Evolutionary conservation across 1,140 invertebrate species (phyloP).

Genomic region (Macrobrachium nipponense): DNA sequence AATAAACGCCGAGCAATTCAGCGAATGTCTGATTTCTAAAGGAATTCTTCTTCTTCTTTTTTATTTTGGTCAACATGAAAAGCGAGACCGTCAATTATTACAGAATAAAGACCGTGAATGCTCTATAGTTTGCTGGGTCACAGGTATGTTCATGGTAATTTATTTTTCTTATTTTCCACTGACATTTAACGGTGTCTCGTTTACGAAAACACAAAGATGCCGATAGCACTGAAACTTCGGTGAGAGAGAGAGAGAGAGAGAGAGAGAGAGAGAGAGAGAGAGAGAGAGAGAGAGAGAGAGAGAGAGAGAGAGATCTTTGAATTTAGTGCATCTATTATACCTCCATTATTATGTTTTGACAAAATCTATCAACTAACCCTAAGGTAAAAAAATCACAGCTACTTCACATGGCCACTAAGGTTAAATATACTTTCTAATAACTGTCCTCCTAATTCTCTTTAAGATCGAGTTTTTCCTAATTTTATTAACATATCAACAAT

Average conservation of each 20-base stretch:
- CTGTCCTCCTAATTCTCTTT: neutral
- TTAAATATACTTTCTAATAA: neutral
- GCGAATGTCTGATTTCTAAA: too few relatives aligned
- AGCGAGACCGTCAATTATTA: neutral
- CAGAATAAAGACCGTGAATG: neutral
- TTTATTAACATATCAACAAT: neutral
- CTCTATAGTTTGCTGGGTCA: neutral
- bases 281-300: constrained; percentile 3
- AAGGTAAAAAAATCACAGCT: too few relatives aligned
- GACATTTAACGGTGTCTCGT: too few relatives aligned
- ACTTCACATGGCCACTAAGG: neutral
- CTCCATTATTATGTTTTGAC: neutral
- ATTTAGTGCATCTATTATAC: neutral
- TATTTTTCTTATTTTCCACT: too few relatives aligned
- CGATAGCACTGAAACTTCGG: neutral
- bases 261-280: constrained; percentile 26
- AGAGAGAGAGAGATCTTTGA: neutral
- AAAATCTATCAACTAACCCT: too few relatives aligned
- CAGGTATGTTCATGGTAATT: too few relatives aligned
- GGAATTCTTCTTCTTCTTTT: neutral
- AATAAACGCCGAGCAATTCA: too few relatives aligned
- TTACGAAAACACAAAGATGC: neutral
- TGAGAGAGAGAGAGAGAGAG: neutral
- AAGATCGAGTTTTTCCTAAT: neutral
- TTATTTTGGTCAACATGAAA: neutral